Percentiles rank a stretch among this genome's conserved stretches.
Evolutionary conservation across 1,140 invertebrate species (phyloP).

Genomic region (Physella acuta): DNA sequence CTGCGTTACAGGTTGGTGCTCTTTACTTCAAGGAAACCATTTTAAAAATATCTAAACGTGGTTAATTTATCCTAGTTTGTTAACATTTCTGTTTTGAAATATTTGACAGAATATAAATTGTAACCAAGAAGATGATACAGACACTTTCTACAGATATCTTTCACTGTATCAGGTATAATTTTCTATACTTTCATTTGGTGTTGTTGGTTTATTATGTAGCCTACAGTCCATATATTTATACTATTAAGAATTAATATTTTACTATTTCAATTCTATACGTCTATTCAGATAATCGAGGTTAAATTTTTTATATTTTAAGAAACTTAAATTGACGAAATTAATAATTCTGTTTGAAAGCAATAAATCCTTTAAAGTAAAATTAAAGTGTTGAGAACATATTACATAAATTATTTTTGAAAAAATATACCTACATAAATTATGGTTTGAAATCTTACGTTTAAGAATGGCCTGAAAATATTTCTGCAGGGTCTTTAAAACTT

Average conservation of each 20-base stretch:
- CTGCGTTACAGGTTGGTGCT: constrained; percentile 28
- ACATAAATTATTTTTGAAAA: too few relatives aligned
- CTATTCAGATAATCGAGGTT: too few relatives aligned
- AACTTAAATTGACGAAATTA: too few relatives aligned
- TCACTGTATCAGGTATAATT: constrained; percentile 23
- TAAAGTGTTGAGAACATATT: too few relatives aligned
- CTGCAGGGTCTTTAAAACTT: too few relatives aligned
- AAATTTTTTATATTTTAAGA: too few relatives aligned
- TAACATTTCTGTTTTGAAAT: background rate
- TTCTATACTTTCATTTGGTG: background rate
- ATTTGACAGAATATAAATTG: constrained; percentile 4
- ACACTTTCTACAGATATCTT: constrained; percentile 28
- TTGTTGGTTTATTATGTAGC: background rate
- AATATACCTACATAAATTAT: too few relatives aligned
- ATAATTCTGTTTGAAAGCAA: too few relatives aligned
- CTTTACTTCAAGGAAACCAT: background rate
- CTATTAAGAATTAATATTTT: background rate
- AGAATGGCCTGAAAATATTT: too few relatives aligned
- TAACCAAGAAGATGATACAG: background rate
- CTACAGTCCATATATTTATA: background rate
- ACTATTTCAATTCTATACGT: too few relatives aligned
- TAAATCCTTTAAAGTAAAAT: too few relatives aligned
- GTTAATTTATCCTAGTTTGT: background rate
- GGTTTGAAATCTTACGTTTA: too few relatives aligned
- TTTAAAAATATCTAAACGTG: background rate